These are phyloP conservation scores for Ciconia boyciana DNA, from an alignment of 2,113 vertebrate species.

Conservation along the genomic window DNA sequence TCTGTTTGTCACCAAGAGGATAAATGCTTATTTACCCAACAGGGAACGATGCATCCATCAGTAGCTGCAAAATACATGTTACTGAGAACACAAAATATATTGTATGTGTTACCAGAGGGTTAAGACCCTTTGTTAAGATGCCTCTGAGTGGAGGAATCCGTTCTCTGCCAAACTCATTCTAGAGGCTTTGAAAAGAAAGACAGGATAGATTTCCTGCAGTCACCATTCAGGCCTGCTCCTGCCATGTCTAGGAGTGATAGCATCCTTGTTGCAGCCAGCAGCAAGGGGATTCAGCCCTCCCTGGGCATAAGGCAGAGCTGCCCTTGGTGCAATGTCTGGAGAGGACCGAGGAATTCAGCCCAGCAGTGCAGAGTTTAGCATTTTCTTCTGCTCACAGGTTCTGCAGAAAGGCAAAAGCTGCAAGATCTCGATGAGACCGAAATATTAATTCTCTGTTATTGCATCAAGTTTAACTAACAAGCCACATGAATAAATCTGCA, in stretches of 20 bases:
- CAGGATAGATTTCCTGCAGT: not conserved
- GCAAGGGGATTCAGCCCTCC: not conserved
- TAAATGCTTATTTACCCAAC: not conserved
- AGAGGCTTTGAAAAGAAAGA: not conserved
- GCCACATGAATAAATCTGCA: slow-evolving; percentile 66
- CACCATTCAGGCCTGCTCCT: not conserved
- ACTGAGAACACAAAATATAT: not conserved
- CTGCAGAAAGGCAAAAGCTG: slow-evolving; percentile 35
- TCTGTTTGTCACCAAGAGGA: not conserved
- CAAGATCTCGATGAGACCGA: slow-evolving; percentile 59
- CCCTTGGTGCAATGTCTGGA: not conserved
- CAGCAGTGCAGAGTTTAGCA: not conserved
- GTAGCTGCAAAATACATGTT: not conserved
- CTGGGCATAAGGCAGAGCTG: not conserved
- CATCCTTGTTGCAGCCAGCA: not conserved
- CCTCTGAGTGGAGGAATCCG: not conserved
- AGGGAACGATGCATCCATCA: not conserved
- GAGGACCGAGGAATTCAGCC: not conserved
- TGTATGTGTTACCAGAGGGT: not conserved
- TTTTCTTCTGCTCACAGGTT: not conserved
- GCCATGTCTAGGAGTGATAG: not conserved
- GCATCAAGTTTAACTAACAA: slow-evolving; percentile 70
- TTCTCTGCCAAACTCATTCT: not conserved
- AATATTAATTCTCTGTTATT: slow-evolving; percentile 70
- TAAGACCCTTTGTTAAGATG: not conserved